phyloP scores from a whole-genome alignment of 2,888 invertebrate genomes.

The Drosophila pseudotalamancana region DNA sequence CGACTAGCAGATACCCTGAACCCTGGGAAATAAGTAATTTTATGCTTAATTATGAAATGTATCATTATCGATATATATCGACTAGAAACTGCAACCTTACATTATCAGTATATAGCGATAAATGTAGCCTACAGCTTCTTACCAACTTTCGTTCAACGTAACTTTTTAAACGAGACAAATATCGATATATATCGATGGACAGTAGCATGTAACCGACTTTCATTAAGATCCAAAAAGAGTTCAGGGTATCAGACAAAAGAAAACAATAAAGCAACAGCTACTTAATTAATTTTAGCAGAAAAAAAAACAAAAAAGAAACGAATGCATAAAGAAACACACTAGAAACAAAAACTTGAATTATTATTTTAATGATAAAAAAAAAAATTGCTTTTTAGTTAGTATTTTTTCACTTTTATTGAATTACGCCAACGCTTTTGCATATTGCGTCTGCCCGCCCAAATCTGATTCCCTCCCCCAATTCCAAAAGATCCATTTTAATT shows the following conservation, averaged over 20 bases:
- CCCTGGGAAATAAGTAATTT: too few species aligned
- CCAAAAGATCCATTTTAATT: constrained; percentile 15
- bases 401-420: neutral
- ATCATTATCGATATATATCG: too few species aligned
- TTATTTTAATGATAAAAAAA: constrained; percentile 20
- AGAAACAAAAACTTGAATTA: constrained; percentile 9
- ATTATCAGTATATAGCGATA: too few species aligned
- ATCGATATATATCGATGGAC: too few species aligned
- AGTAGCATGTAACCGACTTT: too few species aligned
- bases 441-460: neutral
- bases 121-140: too few species aligned
- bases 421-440: neutral
- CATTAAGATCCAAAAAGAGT: neutral
- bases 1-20: constrained; percentile 2
- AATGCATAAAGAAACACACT: constrained; percentile 18
- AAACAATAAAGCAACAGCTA: constrained; percentile 77
- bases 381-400: constrained; percentile 11
- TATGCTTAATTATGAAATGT: neutral
- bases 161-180: too few species aligned
- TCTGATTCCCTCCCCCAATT: constrained; percentile 5
- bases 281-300: constrained; percentile 77
- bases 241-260: constrained; percentile 10
- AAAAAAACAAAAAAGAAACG: too few species aligned
- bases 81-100: too few species aligned
- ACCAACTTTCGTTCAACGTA: too few species aligned